Evolutionary conservation across 2,888 invertebrate genomes (phyloP).

Genomic region (Heteropelma amictum): DNA sequence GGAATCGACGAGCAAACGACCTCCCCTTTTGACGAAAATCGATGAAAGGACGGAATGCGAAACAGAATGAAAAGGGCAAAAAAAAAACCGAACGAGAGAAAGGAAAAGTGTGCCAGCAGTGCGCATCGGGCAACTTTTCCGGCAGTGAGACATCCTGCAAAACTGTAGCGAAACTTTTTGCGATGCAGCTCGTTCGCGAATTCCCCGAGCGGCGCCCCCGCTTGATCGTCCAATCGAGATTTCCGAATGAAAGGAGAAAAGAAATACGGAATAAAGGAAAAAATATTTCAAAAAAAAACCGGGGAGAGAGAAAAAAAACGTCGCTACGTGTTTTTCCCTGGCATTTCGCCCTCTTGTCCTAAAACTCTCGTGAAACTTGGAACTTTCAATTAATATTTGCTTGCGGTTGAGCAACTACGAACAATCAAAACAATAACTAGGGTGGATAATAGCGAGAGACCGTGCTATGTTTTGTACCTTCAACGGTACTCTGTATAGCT

Average conservation of each 20-base stretch:
- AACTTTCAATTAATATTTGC: conserved; percentile 63
- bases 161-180: conserved; percentile 37
- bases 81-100: conserved; percentile 35
- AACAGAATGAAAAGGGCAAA: background rate
- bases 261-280: background rate
- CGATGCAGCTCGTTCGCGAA: conserved; percentile 35
- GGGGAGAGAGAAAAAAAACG: conserved; percentile 3
- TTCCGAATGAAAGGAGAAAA: background rate
- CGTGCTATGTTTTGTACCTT: background rate
- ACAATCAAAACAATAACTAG: conserved; percentile 67
- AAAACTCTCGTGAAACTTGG: conserved; percentile 36
- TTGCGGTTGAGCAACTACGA: conserved; percentile 54
- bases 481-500: background rate
- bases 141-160: conserved; percentile 27
- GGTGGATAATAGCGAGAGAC: conserved; percentile 55
- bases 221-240: conserved; percentile 32
- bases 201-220: conserved; percentile 19
- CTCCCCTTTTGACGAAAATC: too few relatives aligned
- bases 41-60: background rate
- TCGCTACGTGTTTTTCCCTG: conserved; percentile 19
- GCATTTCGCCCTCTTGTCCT: conserved; percentile 26
- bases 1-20: too few relatives aligned
- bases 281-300: background rate
- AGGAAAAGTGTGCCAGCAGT: conserved; percentile 52
- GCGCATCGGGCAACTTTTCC: conserved; percentile 38